Conservation (phyloP, 2,888 invertebrate species). For the Coenonympha arcania region DNA sequence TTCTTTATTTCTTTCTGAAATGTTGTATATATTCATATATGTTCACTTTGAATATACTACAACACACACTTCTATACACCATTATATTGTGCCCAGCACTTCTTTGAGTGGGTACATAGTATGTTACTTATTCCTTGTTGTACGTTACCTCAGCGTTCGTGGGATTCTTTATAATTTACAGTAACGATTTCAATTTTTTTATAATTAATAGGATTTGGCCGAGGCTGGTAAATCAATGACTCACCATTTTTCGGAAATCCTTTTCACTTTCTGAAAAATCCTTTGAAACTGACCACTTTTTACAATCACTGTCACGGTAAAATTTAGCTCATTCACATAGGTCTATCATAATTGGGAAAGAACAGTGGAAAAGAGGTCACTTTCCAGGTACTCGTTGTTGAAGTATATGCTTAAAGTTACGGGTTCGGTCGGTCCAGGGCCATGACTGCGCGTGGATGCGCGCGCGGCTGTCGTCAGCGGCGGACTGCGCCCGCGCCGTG, state of each 20-base stretch:
- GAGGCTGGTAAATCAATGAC: neutral
- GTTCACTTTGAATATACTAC: no score
- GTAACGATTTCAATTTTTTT: no score
- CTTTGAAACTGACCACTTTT: slow-evolving; percentile 52
- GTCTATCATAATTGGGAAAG: slow-evolving; percentile 55
- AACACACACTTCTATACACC: no score
- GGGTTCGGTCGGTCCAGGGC: slow-evolving; percentile 40
- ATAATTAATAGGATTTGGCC: no score
- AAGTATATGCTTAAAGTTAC: slow-evolving; percentile 39
- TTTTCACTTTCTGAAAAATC: slow-evolving; percentile 39
- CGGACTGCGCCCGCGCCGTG: slow-evolving; percentile 46
- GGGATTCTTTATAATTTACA: no score
- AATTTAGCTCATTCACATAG: slow-evolving; percentile 43
- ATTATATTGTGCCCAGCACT: no score
- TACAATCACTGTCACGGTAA: slow-evolving; percentile 52
- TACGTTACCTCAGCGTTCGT: no score
- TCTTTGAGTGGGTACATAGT: no score
- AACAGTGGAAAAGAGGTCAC: slow-evolving; percentile 51
- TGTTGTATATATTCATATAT: no score
- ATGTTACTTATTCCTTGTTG: no score
- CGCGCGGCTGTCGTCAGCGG: slow-evolving; percentile 52
- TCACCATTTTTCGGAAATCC: slow-evolving; percentile 26
- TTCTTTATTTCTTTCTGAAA: no score
- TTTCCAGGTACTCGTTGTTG: slow-evolving; percentile 46
- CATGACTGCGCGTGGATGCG: slow-evolving; percentile 51